Evolutionary conservation across 1,140 invertebrate species (phyloP), one percentile per base, ranked within the genome.

Genomic region (Drosophila micromelanica): DNA sequence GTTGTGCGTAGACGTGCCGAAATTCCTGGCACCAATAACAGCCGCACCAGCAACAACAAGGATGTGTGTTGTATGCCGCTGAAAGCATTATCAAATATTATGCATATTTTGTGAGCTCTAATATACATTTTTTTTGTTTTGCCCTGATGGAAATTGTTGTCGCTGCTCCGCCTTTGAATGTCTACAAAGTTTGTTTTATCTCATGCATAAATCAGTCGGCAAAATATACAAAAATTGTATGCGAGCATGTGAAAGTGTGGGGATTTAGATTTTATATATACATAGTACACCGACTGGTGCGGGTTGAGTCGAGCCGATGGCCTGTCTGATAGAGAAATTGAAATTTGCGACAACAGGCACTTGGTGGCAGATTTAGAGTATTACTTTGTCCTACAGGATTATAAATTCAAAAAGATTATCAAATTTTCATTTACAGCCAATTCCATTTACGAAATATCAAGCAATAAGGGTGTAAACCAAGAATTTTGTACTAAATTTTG

Each of bases 81-180:
- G 82, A 87, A 87, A 87, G 82, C 82, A 87, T 87, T 87, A 87
- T 89, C 84, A 87, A 87, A 87, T 87, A 87, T 87, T 87, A 87
- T 87, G 82, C 84, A 87, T 87, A 87, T 87, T 87, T 87, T 87
- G 67, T 70, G 49, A 72, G 76, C 68, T 87, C 68, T 63, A 87
- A 86, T 75, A 86, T 78, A 86, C 43, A 73, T 57, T 75, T 79
- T 51, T 82, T 61, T 48, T n/a, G n/a, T n/a, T n/a, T n/a, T n/a
- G n/a, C 40, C 35, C 55, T 35, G 52, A 49, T 72, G 52, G 59
- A 65, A 57, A 52, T 51, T 57, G 48, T 63, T 70, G 46, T 49
- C 57, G 55, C 61, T 75, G 78, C 70, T 77, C 61, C 69, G 70
- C 69, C 64, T 87, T 76, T 73, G 67, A 68, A 78, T 79, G 82